phyloP scores from a whole-genome alignment of 2,888 invertebrate species.

The Smittia aterrima region DNA sequence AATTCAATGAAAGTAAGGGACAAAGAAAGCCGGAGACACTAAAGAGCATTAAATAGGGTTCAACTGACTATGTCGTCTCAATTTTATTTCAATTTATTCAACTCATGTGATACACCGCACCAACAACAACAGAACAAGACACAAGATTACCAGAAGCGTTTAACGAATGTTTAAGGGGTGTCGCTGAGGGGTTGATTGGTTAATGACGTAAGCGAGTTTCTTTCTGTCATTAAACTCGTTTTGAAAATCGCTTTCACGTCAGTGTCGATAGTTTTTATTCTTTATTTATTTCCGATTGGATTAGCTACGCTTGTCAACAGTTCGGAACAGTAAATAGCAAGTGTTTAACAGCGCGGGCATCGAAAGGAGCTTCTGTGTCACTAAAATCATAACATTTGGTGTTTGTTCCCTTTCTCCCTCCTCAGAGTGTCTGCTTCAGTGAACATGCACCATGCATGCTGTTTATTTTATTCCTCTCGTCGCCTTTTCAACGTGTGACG shows the following conservation, averaged over 20 bases:
- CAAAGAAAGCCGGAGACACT: background rate
- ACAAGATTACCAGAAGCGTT: slow-evolving; percentile 7
- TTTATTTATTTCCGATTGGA: background rate
- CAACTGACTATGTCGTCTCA: background rate
- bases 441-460: slow-evolving; percentile 8
- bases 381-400: slow-evolving; percentile 10
- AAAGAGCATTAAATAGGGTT: background rate
- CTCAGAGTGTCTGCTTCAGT: background rate
- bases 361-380: background rate
- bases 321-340: background rate
- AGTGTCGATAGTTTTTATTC: background rate
- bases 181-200: background rate
- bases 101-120: slow-evolving; percentile 2
- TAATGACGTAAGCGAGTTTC: background rate
- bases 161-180: background rate
- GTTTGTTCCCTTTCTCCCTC: background rate
- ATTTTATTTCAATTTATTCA: slow-evolving; percentile 9
- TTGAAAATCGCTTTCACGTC: background rate
- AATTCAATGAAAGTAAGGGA: background rate
- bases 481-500: background rate
- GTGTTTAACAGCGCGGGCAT: background rate
- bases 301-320: background rate
- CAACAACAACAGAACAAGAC: background rate
- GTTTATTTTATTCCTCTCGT: slow-evolving; percentile 1
- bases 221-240: background rate